These are phyloP conservation scores for Phaetusa simplex DNA, from an alignment of 2,113 vertebrate species.

Conservation along the genomic window DNA sequence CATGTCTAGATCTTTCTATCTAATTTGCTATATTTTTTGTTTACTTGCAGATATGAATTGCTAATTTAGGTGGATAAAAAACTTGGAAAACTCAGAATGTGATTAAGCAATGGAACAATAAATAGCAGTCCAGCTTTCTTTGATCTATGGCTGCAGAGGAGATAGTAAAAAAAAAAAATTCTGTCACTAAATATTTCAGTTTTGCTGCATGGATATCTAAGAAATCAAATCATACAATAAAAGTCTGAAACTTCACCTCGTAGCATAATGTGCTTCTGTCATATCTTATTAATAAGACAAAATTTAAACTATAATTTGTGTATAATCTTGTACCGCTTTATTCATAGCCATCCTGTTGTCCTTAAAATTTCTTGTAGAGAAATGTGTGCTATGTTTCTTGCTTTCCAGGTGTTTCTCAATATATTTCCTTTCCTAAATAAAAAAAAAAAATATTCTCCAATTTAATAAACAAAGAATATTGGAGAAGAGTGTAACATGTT, in stretches of 20 bases:
- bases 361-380: neutral
- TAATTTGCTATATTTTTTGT: slow-evolving; percentile 29
- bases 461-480: neutral
- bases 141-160: slow-evolving; percentile 28
- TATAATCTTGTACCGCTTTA: slow-evolving; percentile 21
- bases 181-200: slow-evolving; percentile 49
- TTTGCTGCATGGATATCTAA: slow-evolving; percentile 10
- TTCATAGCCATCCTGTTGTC: neutral
- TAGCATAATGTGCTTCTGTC: slow-evolving; percentile 23
- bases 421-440: neutral
- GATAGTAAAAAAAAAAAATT: slow-evolving; percentile 7
- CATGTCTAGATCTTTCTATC: slow-evolving; percentile 4
- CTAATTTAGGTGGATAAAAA: slow-evolving; percentile 42
- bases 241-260: slow-evolving; percentile 48
- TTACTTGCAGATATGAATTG: slow-evolving; percentile 32
- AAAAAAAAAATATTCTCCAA: neutral
- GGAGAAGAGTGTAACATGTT: neutral
- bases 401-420: neutral
- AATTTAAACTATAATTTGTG: slow-evolving; percentile 43
- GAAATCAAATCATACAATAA: slow-evolving; percentile 52
- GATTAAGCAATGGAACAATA: slow-evolving; percentile 48
- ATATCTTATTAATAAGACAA: slow-evolving; percentile 51
- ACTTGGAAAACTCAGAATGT: neutral
- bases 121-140: slow-evolving; percentile 27
- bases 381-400: neutral